Evolutionary conservation across 1,140 invertebrate species (phyloP), one percentile per base, ranked within the genome.

Genomic region (Lucilia cuprina): DNA sequence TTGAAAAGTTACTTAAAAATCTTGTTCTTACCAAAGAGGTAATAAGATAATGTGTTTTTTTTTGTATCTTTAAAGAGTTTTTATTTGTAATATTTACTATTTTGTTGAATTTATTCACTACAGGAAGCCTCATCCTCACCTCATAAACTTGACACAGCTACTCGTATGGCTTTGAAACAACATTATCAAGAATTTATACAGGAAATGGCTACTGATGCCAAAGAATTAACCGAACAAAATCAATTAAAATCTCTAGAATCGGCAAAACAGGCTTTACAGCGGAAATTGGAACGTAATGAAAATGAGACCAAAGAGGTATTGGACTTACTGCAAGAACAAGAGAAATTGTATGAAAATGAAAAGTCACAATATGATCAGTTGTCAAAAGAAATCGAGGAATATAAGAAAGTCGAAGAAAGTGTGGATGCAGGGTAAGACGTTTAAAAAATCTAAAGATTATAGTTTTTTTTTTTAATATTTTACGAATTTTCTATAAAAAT

Each of bases 181-280:
- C 92, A 93, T 87, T 94, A 94, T 88, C 91, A 92, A n/a, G 88
- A 92, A 25, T 88, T 93, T 13, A 89, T 89, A 85, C 65, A 87
- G 21, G 90, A 91, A 88, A 90, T 91, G 89, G 88, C 90, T 85
- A 91, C 89, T 14, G 90, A 91, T 85, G 83, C 89, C 7, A 88
- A 91, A 60, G 87, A 91, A 55, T 75, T 91, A 0, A 89, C 91
- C 83, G 92, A 93, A 88, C 92, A 93, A 84, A 92, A 93, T 84
- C 92, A 92, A 86, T 87, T 94, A 74, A 91, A 90, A 35, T 91
- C 92, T 70, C 87, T 94, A 47, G 92, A 94, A 87, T 93, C 94
- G 83, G 92, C 92, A 86, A 93, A 93, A 89, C 88, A 92, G 55
- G 89, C 90, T 19, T 86, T 94, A 41, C 89, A 91, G 74, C 87